Percentiles rank a stretch among this genome's conserved stretches.
phyloP scores from a whole-genome alignment of 2,113 vertebrate genomes.

The Jaculus jaculus region DNA sequence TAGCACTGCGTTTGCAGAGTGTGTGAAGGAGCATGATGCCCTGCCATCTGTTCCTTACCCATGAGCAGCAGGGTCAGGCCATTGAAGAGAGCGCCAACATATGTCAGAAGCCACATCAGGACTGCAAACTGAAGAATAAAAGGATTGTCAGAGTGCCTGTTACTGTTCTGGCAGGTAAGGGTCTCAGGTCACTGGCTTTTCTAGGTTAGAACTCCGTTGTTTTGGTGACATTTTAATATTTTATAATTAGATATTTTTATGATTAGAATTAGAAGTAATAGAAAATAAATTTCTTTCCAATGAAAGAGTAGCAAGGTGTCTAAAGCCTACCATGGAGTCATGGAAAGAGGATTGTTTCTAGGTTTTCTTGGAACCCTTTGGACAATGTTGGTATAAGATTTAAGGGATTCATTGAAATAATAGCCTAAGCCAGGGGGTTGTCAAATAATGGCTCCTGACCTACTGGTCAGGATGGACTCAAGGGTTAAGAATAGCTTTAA shows the following conservation, averaged over 20 bases:
- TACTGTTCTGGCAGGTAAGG: background rate
- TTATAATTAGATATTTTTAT: background rate
- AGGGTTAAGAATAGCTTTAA: background rate
- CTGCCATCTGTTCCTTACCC: slow-evolving; percentile 86
- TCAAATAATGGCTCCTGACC: background rate
- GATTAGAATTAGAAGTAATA: background rate
- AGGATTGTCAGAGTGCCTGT: slow-evolving; percentile 56
- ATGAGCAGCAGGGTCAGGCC: slow-evolving; percentile 98
- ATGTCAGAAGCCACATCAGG: slow-evolving; percentile 99
- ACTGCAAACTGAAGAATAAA: slow-evolving; percentile 94
- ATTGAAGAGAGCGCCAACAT: slow-evolving; percentile 98
- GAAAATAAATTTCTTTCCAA: background rate
- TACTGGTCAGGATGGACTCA: background rate
- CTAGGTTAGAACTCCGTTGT: background rate
- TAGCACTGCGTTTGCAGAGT: fast-evolving
- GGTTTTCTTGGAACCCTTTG: background rate
- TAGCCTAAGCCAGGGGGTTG: background rate
- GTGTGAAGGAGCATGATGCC: fast-evolving
- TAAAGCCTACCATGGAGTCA: background rate
- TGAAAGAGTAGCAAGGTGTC: background rate
- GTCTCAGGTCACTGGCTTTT: background rate
- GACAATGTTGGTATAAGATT: background rate
- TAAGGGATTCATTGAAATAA: background rate
- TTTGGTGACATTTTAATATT: background rate
- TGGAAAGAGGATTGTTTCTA: background rate